Evolutionary conservation across 1,140 invertebrate genomes (phyloP).

Genomic region (Papilio xuthus): DNA sequence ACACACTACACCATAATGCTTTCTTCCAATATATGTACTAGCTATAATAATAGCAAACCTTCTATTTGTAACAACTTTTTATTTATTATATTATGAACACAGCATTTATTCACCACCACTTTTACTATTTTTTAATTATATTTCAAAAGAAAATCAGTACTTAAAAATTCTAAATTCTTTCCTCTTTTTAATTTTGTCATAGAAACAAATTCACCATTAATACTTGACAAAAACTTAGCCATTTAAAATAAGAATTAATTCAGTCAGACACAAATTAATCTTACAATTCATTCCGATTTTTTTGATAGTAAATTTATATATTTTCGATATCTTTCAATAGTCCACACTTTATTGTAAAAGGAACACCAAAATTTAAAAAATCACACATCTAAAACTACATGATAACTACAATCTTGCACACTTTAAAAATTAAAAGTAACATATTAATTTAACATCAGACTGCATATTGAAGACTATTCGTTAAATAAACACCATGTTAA

Average conservation of each 20-base stretch:
- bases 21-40: no score
- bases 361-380: neutral
- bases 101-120: no score
- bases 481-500: slow-evolving; percentile 40
- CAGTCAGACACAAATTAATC: neutral
- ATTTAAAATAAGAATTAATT: neutral
- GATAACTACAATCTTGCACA: slow-evolving; percentile 26
- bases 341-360: neutral
- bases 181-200: neutral
- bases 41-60: no score
- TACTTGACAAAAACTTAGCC: neutral
- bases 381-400: slow-evolving; percentile 25
- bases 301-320: neutral
- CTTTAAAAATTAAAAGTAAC: slow-evolving; percentile 33
- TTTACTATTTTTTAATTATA: neutral
- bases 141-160: neutral
- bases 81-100: neutral
- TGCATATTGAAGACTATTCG: slow-evolving; percentile 43
- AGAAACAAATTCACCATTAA: neutral
- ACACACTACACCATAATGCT: neutral
- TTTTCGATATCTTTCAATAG: neutral
- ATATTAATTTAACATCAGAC: slow-evolving; percentile 43
- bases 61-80: no score
- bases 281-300: neutral
- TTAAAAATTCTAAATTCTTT: neutral